phyloP scores from a whole-genome alignment of 2,113 vertebrate genomes.

The Damaliscus lunatus region DNA sequence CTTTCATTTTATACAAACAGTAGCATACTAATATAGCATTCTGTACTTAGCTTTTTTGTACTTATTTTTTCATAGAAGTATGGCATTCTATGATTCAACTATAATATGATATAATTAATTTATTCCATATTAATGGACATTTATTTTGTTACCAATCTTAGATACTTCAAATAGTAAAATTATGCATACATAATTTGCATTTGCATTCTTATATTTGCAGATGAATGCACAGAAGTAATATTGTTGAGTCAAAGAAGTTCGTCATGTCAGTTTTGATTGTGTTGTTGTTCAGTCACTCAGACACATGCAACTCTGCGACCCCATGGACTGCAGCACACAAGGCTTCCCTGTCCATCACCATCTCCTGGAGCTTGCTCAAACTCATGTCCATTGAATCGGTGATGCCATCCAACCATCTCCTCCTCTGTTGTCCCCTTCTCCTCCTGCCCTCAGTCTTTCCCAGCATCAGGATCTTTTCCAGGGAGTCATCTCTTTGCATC shows the following conservation, averaged over 20 bases:
- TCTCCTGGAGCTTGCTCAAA: neutral
- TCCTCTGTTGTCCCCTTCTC: neutral
- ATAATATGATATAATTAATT: neutral
- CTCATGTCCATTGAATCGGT: neutral
- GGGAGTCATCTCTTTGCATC: neutral
- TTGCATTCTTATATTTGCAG: neutral
- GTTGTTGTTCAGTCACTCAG: neutral
- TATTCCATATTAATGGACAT: neutral
- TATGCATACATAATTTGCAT: neutral
- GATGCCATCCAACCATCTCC: neutral
- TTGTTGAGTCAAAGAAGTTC: neutral
- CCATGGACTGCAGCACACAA: neutral
- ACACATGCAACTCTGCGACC: neutral
- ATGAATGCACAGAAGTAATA: neutral
- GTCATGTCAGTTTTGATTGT: neutral
- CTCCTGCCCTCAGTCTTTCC: neutral
- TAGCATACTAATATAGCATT: neutral
- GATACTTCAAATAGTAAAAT: neutral
- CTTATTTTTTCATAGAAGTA: neutral
- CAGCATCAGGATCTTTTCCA: neutral
- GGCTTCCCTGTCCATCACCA: neutral
- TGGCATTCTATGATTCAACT: neutral
- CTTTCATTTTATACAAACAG: neutral
- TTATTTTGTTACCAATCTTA: neutral
- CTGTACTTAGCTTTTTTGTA: neutral